A percentile compares a stretch with the other conserved stretches of the same genome.
Evolutionary conservation across 2,113 vertebrate genomes (phyloP).

Genomic region (Nanorana parkeri): DNA sequence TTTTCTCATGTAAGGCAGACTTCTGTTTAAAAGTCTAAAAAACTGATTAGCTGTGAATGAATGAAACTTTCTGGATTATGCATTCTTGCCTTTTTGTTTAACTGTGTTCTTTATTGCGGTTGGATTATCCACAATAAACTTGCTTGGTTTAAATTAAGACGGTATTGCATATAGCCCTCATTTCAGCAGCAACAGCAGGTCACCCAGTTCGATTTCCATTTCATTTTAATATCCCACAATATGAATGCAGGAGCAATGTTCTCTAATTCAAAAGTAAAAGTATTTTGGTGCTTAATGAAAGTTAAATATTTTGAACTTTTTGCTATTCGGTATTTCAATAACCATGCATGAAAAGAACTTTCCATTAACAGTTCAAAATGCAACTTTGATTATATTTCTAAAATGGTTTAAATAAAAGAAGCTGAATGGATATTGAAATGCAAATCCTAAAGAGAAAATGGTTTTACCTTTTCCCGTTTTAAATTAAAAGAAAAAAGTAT

Average conservation of each 20-base stretch:
- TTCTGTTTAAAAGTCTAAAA: background rate
- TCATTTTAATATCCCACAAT: background rate
- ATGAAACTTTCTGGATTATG: background rate
- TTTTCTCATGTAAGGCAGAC: no score
- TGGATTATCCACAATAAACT: no score
- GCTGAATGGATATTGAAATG: conserved; percentile 60
- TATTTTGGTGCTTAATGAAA: conserved; percentile 1
- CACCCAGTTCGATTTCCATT: background rate
- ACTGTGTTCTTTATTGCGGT: no score
- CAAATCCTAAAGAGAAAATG: conserved; percentile 57
- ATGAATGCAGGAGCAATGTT: background rate
- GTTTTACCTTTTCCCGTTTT: background rate
- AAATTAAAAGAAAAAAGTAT: conserved; percentile 4
- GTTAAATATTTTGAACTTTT: conserved; percentile 40
- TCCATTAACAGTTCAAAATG: conserved; percentile 22
- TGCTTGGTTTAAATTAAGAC: background rate
- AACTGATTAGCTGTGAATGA: background rate
- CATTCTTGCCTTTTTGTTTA: background rate
- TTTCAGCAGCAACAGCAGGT: background rate
- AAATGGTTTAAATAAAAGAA: conserved; percentile 19
- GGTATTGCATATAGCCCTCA: background rate
- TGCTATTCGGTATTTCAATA: conserved; percentile 10
- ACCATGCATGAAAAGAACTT: conserved; percentile 2
- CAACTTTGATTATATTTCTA: conserved; percentile 10
- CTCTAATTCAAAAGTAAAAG: conserved; percentile 4